A percentile compares a stretch with the other conserved stretches of the same genome.
These are phyloP conservation scores for Globodera rostochiensis DNA, from an alignment of 1,140 invertebrate species.

Conservation along the genomic window DNA sequence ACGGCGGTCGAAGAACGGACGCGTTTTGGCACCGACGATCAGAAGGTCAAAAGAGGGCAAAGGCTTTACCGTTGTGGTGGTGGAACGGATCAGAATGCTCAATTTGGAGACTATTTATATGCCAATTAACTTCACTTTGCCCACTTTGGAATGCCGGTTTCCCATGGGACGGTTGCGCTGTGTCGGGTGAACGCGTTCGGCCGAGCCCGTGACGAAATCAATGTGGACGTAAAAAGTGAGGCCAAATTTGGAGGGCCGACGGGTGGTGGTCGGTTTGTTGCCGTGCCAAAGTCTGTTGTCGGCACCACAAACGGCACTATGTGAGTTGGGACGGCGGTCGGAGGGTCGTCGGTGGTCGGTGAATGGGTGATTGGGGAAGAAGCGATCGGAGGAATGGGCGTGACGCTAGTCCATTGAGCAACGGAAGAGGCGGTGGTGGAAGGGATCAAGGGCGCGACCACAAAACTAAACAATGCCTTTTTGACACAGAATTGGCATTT, in stretches of 20 bases:
- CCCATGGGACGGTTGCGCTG: slow-evolving; percentile 7
- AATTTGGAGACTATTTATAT: slow-evolving; percentile 15
- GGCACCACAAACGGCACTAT: background rate
- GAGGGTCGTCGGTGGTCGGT: background rate
- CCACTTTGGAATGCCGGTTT: background rate
- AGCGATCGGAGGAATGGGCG: background rate
- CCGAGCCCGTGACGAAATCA: slow-evolving; percentile 5
- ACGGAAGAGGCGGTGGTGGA: slow-evolving; percentile 1
- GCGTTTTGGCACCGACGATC: slow-evolving; percentile 57
- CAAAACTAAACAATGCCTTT: background rate
- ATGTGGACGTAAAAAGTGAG: slow-evolving; percentile 27
- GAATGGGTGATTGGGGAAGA: background rate
- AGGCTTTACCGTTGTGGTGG: slow-evolving; percentile 26
- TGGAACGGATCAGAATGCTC: slow-evolving; percentile 2
- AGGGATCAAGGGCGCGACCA: slow-evolving; percentile 27
- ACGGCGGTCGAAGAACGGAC: slow-evolving; percentile 56
- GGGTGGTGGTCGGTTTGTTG: background rate
- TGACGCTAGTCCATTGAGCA: background rate
- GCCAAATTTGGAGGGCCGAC: slow-evolving; percentile 7
- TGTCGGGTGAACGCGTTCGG: background rate
- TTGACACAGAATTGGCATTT: no score
- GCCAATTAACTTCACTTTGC: background rate
- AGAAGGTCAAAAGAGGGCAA: slow-evolving; percentile 53
- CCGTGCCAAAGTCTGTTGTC: slow-evolving; percentile 14
- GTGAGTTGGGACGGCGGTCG: background rate